Percentiles rank a stretch among this genome's conserved stretches.
These are phyloP conservation scores for Sesamia inferens DNA, from an alignment of 2,888 invertebrate species.

Conservation along the genomic window DNA sequence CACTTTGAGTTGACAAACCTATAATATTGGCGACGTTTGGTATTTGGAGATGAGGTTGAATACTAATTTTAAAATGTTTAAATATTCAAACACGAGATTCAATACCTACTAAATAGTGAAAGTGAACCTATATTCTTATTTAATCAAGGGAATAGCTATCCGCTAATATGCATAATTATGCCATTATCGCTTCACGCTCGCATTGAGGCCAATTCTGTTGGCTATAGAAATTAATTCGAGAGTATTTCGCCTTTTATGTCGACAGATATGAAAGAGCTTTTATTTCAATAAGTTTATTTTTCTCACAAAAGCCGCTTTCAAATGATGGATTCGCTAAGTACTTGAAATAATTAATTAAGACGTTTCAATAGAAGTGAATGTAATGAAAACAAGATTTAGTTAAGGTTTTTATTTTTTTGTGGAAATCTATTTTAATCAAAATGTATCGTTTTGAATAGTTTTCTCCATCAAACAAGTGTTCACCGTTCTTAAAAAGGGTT, in stretches of 20 bases:
- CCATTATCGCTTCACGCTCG: slow-evolving; percentile 20
- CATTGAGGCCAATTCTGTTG: slow-evolving; percentile 3
- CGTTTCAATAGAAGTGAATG: slow-evolving; percentile 22
- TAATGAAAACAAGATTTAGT: slow-evolving; percentile 30
- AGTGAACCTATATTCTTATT: neutral
- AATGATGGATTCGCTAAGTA: slow-evolving; percentile 44
- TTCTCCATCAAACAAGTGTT: neutral
- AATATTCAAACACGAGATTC: neutral
- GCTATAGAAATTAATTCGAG: slow-evolving; percentile 55
- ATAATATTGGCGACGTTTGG: neutral
- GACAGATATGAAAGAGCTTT: slow-evolving; percentile 52
- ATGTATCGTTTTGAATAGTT: slow-evolving; percentile 1
- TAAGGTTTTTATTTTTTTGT: slow-evolving; percentile 7
- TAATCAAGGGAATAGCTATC: neutral
- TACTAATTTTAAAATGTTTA: no score
- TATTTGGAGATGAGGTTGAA: neutral
- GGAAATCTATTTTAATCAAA: neutral
- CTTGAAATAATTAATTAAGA: slow-evolving; percentile 57
- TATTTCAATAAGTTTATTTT: slow-evolving; percentile 60
- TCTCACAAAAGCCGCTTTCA: slow-evolving; percentile 52
- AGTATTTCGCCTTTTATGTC: slow-evolving; percentile 55
- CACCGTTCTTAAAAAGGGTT: no score
- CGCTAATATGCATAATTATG: neutral
- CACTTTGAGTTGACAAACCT: no score
- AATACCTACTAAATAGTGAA: neutral